These are phyloP conservation scores for Sceloporus tristichus DNA, from an alignment of 2,113 vertebrate genomes.

Conservation along the genomic window DNA sequence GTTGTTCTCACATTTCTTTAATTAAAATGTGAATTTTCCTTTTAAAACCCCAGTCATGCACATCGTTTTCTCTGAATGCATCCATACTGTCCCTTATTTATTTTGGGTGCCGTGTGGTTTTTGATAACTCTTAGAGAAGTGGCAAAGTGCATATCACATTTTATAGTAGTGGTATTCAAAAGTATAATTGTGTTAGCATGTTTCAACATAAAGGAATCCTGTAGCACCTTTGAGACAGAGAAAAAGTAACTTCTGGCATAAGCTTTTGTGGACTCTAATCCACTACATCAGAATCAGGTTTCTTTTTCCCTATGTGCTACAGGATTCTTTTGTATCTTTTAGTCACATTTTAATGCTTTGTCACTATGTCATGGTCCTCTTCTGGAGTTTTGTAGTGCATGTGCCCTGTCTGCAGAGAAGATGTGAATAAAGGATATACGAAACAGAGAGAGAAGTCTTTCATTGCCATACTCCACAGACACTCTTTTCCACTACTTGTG, in stretches of 20 bases:
- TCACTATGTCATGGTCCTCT: background rate
- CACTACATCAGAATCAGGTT: too few species aligned
- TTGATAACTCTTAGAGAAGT: background rate
- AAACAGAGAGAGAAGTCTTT: background rate
- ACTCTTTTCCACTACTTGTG: background rate
- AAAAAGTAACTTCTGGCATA: too few species aligned
- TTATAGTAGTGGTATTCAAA: too few species aligned
- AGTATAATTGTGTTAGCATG: too few species aligned
- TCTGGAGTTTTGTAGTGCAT: background rate
- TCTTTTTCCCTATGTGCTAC: too few species aligned
- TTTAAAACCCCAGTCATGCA: background rate
- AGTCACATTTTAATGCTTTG: background rate
- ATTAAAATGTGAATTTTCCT: constrained; percentile 5
- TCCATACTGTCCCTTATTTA: background rate
- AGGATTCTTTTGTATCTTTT: too few species aligned
- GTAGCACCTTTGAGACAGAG: too few species aligned
- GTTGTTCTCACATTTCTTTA: background rate
- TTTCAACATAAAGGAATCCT: too few species aligned
- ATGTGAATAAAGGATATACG: background rate
- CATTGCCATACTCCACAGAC: background rate
- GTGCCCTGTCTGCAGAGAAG: background rate
- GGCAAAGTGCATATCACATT: background rate
- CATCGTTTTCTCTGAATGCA: background rate
- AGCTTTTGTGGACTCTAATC: too few species aligned
- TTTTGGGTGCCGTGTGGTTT: background rate